Conservation (phyloP, 2,113 vertebrate genomes). For the Tragelaphus imberbis region DNA sequence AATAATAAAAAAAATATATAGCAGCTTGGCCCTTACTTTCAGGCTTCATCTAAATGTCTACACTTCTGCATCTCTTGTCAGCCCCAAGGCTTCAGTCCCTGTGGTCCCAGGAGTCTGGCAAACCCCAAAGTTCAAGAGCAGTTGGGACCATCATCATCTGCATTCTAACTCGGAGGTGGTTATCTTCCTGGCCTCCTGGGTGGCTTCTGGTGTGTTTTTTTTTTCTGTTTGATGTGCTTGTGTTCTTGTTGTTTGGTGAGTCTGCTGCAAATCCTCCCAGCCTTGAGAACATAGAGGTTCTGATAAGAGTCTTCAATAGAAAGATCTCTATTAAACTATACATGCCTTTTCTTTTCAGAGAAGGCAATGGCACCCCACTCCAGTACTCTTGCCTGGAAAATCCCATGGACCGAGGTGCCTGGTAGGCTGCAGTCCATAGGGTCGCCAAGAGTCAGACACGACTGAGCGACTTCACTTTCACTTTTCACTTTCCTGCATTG, state of each 20-base stretch:
- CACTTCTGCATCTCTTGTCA: slow-evolving; percentile 19
- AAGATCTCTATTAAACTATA: slow-evolving; percentile 45
- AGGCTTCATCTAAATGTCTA: background rate
- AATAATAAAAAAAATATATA: background rate
- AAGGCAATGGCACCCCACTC: too few species aligned
- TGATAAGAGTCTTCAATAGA: slow-evolving; percentile 32
- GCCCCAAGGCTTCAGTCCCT: background rate
- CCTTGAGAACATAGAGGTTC: slow-evolving; percentile 17
- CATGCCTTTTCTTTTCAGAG: background rate
- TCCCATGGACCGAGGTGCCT: too few species aligned
- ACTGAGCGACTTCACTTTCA: too few species aligned
- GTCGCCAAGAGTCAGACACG: too few species aligned
- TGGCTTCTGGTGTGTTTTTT: background rate
- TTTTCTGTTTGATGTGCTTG: background rate
- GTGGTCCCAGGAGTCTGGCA: background rate
- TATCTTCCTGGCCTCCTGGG: background rate
- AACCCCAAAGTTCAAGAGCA: background rate
- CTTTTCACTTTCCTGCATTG: too few species aligned
- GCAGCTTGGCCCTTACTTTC: background rate
- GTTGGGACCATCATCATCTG: background rate
- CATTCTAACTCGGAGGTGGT: background rate
- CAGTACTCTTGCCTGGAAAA: too few species aligned
- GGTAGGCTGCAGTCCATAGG: too few species aligned
- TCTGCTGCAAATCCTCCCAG: background rate
- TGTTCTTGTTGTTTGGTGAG: background rate